phyloP scores from a whole-genome alignment of 2,888 invertebrate species.

The Galerucella calmariensis region DNA sequence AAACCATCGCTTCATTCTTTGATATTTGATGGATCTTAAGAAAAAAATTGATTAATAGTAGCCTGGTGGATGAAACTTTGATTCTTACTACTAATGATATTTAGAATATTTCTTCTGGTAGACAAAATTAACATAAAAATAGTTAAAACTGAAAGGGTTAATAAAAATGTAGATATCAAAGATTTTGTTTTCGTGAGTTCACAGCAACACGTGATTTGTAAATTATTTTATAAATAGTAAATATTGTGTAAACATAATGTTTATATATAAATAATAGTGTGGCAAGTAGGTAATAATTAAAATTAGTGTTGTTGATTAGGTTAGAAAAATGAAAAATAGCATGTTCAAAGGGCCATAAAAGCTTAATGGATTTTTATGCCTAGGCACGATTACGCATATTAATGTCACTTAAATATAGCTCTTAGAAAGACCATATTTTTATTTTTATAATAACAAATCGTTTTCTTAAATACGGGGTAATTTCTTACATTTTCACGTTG shows the following conservation, averaged over 20 bases:
- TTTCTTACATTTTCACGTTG: neutral
- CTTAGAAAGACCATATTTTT: conserved; percentile 46
- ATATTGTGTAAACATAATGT: conserved; percentile 46
- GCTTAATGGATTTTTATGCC: conserved; percentile 59
- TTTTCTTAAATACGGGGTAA: neutral
- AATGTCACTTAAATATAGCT: conserved; percentile 54
- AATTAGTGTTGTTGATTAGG: conserved; percentile 51
- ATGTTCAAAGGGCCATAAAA: conserved; percentile 56
- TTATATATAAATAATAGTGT: conserved; percentile 50
- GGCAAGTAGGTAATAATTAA: conserved; percentile 52
- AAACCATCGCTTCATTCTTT: conserved; percentile 32
- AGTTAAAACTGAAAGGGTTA: too few relatives aligned
- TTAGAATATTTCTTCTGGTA: neutral
- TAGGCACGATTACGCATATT: conserved; percentile 56
- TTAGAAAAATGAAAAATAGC: conserved; percentile 48
- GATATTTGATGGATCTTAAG: conserved; percentile 29
- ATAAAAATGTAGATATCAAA: too few relatives aligned
- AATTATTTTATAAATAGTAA: conserved; percentile 46
- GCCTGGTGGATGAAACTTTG: neutral
- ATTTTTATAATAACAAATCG: conserved; percentile 40
- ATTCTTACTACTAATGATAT: conserved; percentile 9
- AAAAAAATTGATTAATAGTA: conserved; percentile 13
- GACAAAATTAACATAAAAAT: neutral
- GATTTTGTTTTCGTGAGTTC: too few relatives aligned
- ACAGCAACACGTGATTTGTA: conserved; percentile 32